phyloP scores from a whole-genome alignment of 37 sponge, comb jelly and placozoan species.

The Hexactinellida sp. region DNA sequence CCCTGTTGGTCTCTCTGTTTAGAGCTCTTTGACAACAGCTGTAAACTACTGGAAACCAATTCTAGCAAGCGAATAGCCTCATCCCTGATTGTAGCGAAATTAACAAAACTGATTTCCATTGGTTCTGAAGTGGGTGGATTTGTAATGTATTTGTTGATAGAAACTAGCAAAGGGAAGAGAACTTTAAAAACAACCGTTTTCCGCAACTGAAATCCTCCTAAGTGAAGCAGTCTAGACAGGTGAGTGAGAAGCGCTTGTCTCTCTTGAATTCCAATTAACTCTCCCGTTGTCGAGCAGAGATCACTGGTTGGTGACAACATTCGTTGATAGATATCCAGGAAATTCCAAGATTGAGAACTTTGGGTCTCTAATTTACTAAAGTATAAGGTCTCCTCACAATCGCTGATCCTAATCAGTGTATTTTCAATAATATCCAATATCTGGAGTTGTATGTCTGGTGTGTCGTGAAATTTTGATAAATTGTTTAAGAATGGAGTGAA shows the following conservation, averaged over 20 bases:
- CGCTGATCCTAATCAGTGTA: slow-evolving; percentile 1
- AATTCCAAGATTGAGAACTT: not conserved
- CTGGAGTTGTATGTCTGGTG: not conserved
- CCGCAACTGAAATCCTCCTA: not conserved
- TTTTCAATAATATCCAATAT: slow-evolving; percentile 8
- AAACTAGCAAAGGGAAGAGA: not conserved
- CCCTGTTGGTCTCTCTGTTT: not conserved
- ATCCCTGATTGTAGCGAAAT: not conserved
- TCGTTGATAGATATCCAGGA: not conserved
- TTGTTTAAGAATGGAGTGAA: not conserved
- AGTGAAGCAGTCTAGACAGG: not conserved
- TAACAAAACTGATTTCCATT: not conserved
- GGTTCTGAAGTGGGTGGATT: not conserved
- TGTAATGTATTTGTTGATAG: not conserved
- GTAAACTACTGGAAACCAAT: not conserved
- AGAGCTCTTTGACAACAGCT: not conserved
- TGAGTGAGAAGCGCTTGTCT: slow-evolving; percentile 2
- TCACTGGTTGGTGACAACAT: not conserved
- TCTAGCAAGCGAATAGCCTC: not conserved
- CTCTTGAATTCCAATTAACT: not conserved
- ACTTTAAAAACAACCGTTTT: not conserved
- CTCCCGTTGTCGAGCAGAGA: not conserved
- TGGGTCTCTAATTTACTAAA: not conserved
- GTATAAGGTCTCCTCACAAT: not conserved
- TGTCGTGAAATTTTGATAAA: not conserved